Conservation (phyloP, 2,888 invertebrate genomes). For the Eristalis pertinax region DNA sequence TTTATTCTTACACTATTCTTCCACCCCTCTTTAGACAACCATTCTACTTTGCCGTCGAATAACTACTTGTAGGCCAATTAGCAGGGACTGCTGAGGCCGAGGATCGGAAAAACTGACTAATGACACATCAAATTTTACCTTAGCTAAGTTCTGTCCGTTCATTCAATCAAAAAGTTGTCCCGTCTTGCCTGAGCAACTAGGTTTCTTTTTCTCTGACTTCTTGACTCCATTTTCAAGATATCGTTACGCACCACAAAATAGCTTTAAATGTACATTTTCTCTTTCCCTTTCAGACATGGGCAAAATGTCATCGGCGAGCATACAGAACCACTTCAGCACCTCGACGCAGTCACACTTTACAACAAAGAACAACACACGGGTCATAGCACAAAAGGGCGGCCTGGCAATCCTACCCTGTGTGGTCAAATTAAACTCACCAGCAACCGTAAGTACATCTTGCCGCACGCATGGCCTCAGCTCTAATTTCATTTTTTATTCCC, state of each 20-base stretch:
- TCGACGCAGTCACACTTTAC: conserved; percentile 78
- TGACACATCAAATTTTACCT: no score
- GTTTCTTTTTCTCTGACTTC: no score
- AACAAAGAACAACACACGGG: conserved; percentile 81
- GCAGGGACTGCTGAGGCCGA: no score
- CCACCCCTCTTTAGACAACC: no score
- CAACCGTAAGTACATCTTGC: conserved; percentile 78
- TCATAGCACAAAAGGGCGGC: conserved; percentile 81
- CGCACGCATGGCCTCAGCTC: background rate
- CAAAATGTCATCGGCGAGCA: conserved; percentile 78
- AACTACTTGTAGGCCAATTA: no score
- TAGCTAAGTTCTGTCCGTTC: no score
- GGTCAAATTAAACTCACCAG: conserved; percentile 81
- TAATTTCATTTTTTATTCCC: background rate
- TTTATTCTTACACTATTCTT: no score
- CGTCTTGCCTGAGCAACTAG: no score
- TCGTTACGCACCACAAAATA: background rate
- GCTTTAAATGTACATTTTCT: background rate
- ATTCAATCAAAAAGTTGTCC: no score
- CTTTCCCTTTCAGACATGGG: conserved; percentile 77
- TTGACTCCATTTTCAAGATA: no score
- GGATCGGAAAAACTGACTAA: no score
- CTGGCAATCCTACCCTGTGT: conserved; percentile 81
- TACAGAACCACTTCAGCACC: conserved; percentile 79
- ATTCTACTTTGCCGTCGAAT: no score